Evolutionary conservation across 2,113 vertebrate genomes (phyloP), one percentile per base, ranked within the genome.

Genomic region (Sinocyclocheilus maitianheensis): DNA sequence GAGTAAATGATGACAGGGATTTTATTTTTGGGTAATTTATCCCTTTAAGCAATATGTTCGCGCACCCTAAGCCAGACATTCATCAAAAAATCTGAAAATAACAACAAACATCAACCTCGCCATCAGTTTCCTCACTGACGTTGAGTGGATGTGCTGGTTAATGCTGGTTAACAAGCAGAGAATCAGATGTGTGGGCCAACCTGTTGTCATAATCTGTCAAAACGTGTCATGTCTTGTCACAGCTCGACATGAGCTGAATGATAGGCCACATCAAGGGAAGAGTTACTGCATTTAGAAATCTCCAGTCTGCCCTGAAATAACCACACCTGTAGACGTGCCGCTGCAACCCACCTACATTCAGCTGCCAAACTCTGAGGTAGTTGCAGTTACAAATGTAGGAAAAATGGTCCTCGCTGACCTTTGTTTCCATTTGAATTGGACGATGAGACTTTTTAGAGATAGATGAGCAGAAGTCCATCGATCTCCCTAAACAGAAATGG

Each of bases 131-230:
- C 51, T 81, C 83, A 72, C 58, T 67, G 67, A 51, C 82, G 22
- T 77, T 84, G 62, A 89, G 85, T 78, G 62, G 85, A 81, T 65
- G 43, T 60, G 72, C 84, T 84, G 46, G 77, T 87, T 89, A 87
- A 63, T 40, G 60, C 88, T 82, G 76, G 85, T 85, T 85, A 77
- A 89, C 75, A 69, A 67, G 77, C 71, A 77, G 78, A 81, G 82
- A 87, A 84, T 87, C 75, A 71, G 69, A 74, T 55, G 82, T 87
- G 88, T 89, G 82, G 69, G 82, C 82, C 62, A 26, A 85, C 82
- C 69, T 34, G 69, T 83, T 89, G 88, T 89, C 83, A 89, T 89
- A 74, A 84, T 81, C 85, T 87, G 88, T 89, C 85, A 89, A 87
- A 89, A 89, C 83, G 77, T 80, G 75, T 76, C 77, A 78, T 85